Evolutionary conservation across 37 sponge, comb jelly and placozoan genomes (phyloP), one percentile per base, ranked within the genome.

Genomic region (Ianthella basta): DNA sequence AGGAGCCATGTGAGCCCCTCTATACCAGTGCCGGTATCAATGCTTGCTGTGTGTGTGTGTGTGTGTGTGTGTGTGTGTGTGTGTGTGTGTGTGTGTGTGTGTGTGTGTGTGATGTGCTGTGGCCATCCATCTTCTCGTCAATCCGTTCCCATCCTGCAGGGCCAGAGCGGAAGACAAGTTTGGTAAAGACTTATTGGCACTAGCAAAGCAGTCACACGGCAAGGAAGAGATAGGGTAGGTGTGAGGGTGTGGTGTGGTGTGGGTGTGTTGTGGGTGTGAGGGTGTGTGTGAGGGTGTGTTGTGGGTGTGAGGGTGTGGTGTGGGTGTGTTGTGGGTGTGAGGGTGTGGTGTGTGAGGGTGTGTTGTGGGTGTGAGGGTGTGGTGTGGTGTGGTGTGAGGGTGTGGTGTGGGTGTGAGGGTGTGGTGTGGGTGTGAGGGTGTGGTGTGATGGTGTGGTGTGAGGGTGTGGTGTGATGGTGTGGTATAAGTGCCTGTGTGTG

Each of bases 201-300:
- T 96, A 21, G 88, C 92, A 15, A 87, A 84, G 56, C 83, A 63
- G 21, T 20, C 87, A 15, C 59, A 87, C 27, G 97, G 90, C 40
- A 91, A 89, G 75, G 94, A 93, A 66, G 97, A 96, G 70, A 87
- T 94, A 60, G 97, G 94, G 95, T 95, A 29, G 67, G 84, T 60
- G 32, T 44, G 30, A 30, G 60, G 39, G 21, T 24, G 55, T 21
- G 29, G 40, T 8, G 80, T n/a, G 56, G 21, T 55, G 21, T n/a
- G 60, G 30, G 40, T 0, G 55, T 21, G 50, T 44, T 10, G 40
- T 25, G 35, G 23, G 60, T 56, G 21, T n/a, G n/a, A n/a, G n/a
- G n/a, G n/a, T n/a, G n/a, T n/a, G n/a, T n/a, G n/a, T n/a, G n/a
- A n/a, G 38, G 55, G n/a, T 13, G 40, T 8, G 80, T 54, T 4